These are phyloP conservation scores for Limnephilus lunatus DNA, from an alignment of 2,888 invertebrate species.

Conservation along the genomic window DNA sequence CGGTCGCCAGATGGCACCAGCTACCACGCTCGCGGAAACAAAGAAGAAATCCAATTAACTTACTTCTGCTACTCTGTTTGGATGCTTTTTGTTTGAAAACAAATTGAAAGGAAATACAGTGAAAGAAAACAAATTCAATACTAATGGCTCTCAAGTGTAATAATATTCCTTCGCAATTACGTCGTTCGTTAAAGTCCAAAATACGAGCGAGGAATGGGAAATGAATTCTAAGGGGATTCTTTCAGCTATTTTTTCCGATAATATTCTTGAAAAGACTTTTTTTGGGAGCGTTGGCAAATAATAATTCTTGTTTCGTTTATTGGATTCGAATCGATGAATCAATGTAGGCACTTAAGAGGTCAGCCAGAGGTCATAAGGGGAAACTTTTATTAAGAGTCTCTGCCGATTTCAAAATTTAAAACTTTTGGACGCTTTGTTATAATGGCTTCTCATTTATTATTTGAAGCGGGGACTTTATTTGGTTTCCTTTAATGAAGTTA, in stretches of 20 bases:
- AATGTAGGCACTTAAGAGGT: background rate
- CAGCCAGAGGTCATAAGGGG: background rate
- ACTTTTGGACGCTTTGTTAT: background rate
- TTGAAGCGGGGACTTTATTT: background rate
- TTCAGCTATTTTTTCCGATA: background rate
- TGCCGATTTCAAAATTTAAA: background rate
- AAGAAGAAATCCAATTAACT: constrained; percentile 50
- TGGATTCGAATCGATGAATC: constrained; percentile 16
- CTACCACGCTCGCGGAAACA: constrained; percentile 42
- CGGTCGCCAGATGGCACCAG: constrained; percentile 51
- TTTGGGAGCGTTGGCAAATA: constrained; percentile 16
- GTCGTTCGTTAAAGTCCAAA: constrained; percentile 45
- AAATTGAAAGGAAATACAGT: constrained; percentile 48
- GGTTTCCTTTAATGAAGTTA: background rate
- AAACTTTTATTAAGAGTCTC: background rate
- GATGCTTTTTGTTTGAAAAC: constrained; percentile 45
- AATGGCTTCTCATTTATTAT: background rate
- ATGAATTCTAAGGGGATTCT: constrained; percentile 17
- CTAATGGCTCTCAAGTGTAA: constrained; percentile 43
- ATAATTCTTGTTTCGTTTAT: constrained; percentile 29
- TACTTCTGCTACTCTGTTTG: constrained; percentile 46
- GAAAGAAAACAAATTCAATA: constrained; percentile 50
- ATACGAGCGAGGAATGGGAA: constrained; percentile 35
- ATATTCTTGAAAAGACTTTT: constrained; percentile 27
- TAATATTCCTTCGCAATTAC: constrained; percentile 38